These are phyloP conservation scores for Natrix natrix DNA, from an alignment of 2,797 vertebrate species.

Conservation along the genomic window DNA sequence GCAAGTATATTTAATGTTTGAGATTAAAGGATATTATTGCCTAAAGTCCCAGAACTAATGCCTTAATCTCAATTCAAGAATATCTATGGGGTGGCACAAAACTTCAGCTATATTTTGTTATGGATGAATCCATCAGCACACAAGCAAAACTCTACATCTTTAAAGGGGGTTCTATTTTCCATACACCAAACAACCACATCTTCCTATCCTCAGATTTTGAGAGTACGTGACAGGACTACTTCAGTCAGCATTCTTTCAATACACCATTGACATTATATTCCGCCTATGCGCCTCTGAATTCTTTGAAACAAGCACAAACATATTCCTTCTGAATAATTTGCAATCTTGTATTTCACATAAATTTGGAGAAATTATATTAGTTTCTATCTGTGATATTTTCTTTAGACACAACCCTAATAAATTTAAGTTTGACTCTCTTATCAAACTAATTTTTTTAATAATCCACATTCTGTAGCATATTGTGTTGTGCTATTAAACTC, in stretches of 20 bases:
- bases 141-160: background rate
- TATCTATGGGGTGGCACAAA: background rate
- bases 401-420: background rate
- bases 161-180: background rate
- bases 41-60: background rate
- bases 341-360: background rate
- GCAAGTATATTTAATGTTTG: background rate
- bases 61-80: background rate
- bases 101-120: background rate
- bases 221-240: background rate
- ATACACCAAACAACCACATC: background rate
- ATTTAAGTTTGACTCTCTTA: background rate
- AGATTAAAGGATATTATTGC: background rate
- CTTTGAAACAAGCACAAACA: background rate
- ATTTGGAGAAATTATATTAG: background rate
- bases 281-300: background rate
- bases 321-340: background rate
- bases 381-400: background rate
- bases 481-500: background rate
- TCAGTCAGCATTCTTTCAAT: background rate
- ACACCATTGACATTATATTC: background rate
- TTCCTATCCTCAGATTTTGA: background rate
- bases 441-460: constrained; percentile 6
- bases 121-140: background rate
- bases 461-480: background rate